Base-by-base conservation (phyloP, 2,113 vertebrate species). In the Hippocampus zosterae region DNA sequence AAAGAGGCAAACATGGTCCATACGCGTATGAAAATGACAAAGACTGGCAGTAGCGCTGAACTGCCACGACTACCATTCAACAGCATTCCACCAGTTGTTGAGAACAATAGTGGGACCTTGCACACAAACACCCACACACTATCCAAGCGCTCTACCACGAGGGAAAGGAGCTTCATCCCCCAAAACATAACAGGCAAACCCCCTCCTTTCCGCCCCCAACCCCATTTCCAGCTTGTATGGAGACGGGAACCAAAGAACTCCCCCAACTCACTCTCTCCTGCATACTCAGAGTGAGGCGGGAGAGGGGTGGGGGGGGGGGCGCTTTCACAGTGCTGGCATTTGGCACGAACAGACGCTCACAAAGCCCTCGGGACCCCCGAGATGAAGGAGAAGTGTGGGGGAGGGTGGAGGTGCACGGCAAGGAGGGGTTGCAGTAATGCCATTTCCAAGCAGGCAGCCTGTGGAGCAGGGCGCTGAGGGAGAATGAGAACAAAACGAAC, bases 331-430 rank as follows among this genome's bases (percentile, higher is more conserved):
- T 80, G 73, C 75, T 89, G 89, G 88, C 89, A 91, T 91, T 91
- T 90, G 87, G 88, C 90, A 85, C 55, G 80, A 90, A 88, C 86
- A 90, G 88, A 88, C 82, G 75, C 77, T 87, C 81, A 88, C 78
- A 88, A 88, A 81, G 67, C 81, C 77, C 77, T 57, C 10, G 76
- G 81, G 83, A 84, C 62, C 74, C 61, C 69, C 56, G 64, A 79
- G 76, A 85, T 84, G 79, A 84, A 82, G 82, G 65, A 65, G 64
- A 72, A 68, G 74, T 8, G 21, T 65, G 77, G 77, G 70, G 77
- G 72, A 56, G 63, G 67, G 64, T 37, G 64, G 64, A 50, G 59
- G 65, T 57, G 73, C 64, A 50, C 61, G 56, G 64, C 33, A 53
- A 42, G 67, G 68, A 69, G 80, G 77, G 65, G 65, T 64, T 75